Evolutionary conservation across 2,888 invertebrate species (phyloP).

Genomic region (Xestia sexstrigata): DNA sequence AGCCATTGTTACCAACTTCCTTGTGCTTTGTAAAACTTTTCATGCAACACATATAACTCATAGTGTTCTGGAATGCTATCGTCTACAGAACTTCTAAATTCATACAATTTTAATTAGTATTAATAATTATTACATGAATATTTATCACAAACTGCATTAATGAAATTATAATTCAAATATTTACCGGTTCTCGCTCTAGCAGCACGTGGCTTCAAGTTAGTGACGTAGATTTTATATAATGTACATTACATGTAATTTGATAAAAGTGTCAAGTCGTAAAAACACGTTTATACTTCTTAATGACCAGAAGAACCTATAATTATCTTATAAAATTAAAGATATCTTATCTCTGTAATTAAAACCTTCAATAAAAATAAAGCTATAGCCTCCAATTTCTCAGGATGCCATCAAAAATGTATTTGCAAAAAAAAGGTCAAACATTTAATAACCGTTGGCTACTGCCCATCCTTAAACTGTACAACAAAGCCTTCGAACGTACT

Average conservation of each 20-base stretch:
- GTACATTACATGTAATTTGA: not conserved
- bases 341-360: conserved; percentile 28
- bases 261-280: conserved; percentile 11
- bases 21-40: conserved; percentile 70
- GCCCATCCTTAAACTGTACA: conserved; percentile 44
- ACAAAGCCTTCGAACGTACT: conserved; percentile 39
- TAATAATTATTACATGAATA: conserved; percentile 48
- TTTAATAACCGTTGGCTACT: conserved; percentile 42
- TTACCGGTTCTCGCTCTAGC: conserved; percentile 44
- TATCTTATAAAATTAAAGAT: conserved; percentile 25
- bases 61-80: conserved; percentile 16
- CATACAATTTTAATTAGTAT: conserved; percentile 41
- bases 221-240: conserved; percentile 19
- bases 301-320: conserved; percentile 14
- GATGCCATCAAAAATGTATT: conserved; percentile 17
- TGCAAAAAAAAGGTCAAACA: conserved; percentile 14
- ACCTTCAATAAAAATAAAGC: not conserved
- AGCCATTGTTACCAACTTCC: conserved; percentile 78
- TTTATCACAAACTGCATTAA: conserved; percentile 27
- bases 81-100: conserved; percentile 19
- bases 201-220: conserved; percentile 35
- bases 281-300: conserved; percentile 10
- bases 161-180: conserved; percentile 46
- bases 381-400: conserved; percentile 14
- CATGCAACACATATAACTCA: conserved; percentile 19